phyloP scores from a whole-genome alignment of 2,888 invertebrate genomes.

The Aspidiotus rigidus region DNA sequence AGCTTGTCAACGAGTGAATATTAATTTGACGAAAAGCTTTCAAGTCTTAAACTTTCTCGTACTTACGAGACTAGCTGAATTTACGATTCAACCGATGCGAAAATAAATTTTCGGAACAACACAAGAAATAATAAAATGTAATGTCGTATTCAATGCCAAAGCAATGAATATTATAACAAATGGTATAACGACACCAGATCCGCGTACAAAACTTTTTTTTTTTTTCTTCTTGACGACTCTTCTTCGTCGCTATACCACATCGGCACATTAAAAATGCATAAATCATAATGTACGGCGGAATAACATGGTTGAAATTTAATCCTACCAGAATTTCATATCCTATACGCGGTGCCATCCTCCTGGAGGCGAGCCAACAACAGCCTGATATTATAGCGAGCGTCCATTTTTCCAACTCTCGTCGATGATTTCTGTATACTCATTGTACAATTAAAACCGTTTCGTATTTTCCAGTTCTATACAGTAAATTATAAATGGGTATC shows the following conservation, averaged over 20 bases:
- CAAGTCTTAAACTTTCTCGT: too few relatives aligned
- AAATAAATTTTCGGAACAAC: slow-evolving; percentile 12
- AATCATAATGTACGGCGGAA: slow-evolving; percentile 23
- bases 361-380: slow-evolving; percentile 18
- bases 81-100: slow-evolving; percentile 1
- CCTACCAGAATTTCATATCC: slow-evolving; percentile 11
- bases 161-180: slow-evolving; percentile 26
- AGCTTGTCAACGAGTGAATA: slow-evolving; percentile 28
- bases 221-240: neutral
- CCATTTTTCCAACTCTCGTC: too few relatives aligned
- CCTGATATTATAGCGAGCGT: too few relatives aligned
- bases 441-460: too few relatives aligned
- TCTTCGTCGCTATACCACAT: neutral
- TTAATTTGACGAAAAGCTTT: slow-evolving; percentile 23
- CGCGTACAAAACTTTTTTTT: slow-evolving; percentile 22
- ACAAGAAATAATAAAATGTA: slow-evolving; percentile 14
- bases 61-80: neutral
- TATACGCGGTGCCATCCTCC: slow-evolving; percentile 9
- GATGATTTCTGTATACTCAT: too few relatives aligned
- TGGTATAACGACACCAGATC: slow-evolving; percentile 26
- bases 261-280: slow-evolving; percentile 32
- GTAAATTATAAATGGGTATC: too few relatives aligned
- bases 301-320: slow-evolving; percentile 27
- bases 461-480: too few relatives aligned
- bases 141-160: slow-evolving; percentile 26